Evolutionary conservation across 1,140 invertebrate species (phyloP), one percentile per base, ranked within the genome.

Genomic region (Lepidotrigona ventralis): DNA sequence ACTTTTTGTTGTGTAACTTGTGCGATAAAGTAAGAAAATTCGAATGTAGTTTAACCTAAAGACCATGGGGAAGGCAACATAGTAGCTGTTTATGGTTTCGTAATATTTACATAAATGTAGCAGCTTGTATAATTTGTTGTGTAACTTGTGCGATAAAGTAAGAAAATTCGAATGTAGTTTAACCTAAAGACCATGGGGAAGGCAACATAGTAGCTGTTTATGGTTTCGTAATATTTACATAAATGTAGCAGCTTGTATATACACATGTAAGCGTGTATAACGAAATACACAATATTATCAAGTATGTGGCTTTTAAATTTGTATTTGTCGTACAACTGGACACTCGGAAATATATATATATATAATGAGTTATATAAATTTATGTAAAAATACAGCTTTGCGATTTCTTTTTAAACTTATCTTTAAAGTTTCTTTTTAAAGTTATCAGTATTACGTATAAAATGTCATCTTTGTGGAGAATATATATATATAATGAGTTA

Each of bases 251-350:
- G 6, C 39, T 46, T 46, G 39, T 46, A 46, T 39, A 8, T 8
- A 64, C 63, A 9, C 8, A 1, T 29, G 15, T 1, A 6, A 29
- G 39, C 74, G 73, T 64, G 64, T 79, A 69, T 74, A 84, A 83
- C 78, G 83, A 82, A 88, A 60, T 63, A 83, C 53, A 79, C 73
- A 54, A 8, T 46, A 73, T 86, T 89, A 69, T 88, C 0, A 46
- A 46, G 39, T 8, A 46, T 89, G 87, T 87, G 86, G 79, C 46
- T 63, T 17, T 39, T 54, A 76, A 58, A 84, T 84, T 80, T 77
- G 60, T 39, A 51, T 70, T 58, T 82, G 66, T 76, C n/a, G n/a
- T n/a, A n/a, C n/a, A n/a, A n/a, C n/a, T n/a, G n/a, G n/a, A n/a
- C n/a, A n/a, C n/a, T n/a, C n/a, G n/a, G n/a, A n/a, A n/a, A n/a